Evolutionary conservation across 2,888 invertebrate genomes (phyloP).

Genomic region (Eurytoma californica): DNA sequence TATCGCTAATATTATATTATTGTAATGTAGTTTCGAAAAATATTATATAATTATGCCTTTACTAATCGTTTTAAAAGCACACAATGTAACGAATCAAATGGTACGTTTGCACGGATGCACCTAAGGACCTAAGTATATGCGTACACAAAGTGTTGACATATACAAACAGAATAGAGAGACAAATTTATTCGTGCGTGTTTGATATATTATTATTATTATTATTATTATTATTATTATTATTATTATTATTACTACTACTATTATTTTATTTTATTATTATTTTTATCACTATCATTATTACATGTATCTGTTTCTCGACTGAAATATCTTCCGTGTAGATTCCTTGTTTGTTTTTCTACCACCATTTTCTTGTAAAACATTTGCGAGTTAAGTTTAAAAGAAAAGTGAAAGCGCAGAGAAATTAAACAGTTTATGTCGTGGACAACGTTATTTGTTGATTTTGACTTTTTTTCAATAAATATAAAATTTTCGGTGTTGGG

Average conservation of each 20-base stretch:
- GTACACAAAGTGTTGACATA: slow-evolving; percentile 43
- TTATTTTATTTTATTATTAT: slow-evolving; percentile 29
- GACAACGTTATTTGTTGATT: slow-evolving; percentile 60
- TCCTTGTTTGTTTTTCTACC: slow-evolving; percentile 45
- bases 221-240: slow-evolving; percentile 47
- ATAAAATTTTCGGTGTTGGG: slow-evolving; percentile 65
- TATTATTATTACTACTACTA: slow-evolving; percentile 46
- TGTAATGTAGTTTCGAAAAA: slow-evolving; percentile 47
- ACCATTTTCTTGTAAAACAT: slow-evolving; percentile 37
- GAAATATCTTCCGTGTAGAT: slow-evolving; percentile 51
- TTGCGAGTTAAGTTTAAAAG: slow-evolving; percentile 42
- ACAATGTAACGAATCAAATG: slow-evolving; percentile 53
- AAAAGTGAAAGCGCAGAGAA: slow-evolving; percentile 33
- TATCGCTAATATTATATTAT: slow-evolving; percentile 60
- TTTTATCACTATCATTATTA: slow-evolving; percentile 45
- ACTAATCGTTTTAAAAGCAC: slow-evolving; percentile 63
- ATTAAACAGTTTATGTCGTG: slow-evolving; percentile 48
- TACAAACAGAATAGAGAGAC: slow-evolving; percentile 42
- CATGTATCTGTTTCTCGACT: slow-evolving; percentile 46
- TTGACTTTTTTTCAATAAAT: slow-evolving; percentile 43
- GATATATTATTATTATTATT: slow-evolving; percentile 59
- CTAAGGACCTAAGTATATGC: slow-evolving; percentile 20
- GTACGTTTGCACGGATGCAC: slow-evolving; percentile 52
- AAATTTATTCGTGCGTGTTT: slow-evolving; percentile 65
- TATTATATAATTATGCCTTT: slow-evolving; percentile 59